These are phyloP conservation scores for Geotrupes spiniger DNA, from an alignment of 2,888 invertebrate genomes.

Conservation along the genomic window DNA sequence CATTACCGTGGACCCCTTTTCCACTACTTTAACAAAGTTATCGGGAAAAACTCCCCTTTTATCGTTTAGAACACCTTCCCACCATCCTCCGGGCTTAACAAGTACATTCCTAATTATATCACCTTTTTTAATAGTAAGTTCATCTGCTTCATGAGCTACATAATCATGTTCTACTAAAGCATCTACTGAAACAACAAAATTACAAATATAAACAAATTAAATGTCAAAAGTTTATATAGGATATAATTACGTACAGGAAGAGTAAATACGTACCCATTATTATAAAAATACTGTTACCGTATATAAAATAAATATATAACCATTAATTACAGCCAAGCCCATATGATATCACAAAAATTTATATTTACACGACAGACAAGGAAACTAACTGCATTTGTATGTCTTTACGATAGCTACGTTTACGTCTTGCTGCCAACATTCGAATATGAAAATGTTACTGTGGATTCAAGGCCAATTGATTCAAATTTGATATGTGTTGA, in stretches of 20 bases:
- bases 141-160: constrained; percentile 80
- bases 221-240: constrained; percentile 8
- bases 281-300: constrained; percentile 1
- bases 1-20: constrained; percentile 30
- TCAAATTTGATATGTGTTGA: too few species aligned
- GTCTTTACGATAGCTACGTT: constrained; percentile 23
- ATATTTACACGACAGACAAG: constrained; percentile 4
- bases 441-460: too few species aligned
- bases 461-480: too few species aligned
- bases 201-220: constrained; percentile 6
- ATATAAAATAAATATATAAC: constrained; percentile 5
- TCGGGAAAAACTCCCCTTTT: constrained; percentile 89
- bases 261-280: constrained; percentile 31
- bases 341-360: constrained; percentile 30
- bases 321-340: constrained; percentile 30
- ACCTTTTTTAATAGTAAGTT: constrained; percentile 78
- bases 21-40: constrained; percentile 77
- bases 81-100: constrained; percentile 82
- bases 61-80: constrained; percentile 81
- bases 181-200: constrained; percentile 59
- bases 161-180: constrained; percentile 86
- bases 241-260: constrained; percentile 8
- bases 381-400: constrained; percentile 18
- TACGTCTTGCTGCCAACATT: constrained; percentile 21
- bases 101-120: constrained; percentile 80